phyloP scores from a whole-genome alignment of 2,888 invertebrate genomes.

The Ypsolopha sequella region DNA sequence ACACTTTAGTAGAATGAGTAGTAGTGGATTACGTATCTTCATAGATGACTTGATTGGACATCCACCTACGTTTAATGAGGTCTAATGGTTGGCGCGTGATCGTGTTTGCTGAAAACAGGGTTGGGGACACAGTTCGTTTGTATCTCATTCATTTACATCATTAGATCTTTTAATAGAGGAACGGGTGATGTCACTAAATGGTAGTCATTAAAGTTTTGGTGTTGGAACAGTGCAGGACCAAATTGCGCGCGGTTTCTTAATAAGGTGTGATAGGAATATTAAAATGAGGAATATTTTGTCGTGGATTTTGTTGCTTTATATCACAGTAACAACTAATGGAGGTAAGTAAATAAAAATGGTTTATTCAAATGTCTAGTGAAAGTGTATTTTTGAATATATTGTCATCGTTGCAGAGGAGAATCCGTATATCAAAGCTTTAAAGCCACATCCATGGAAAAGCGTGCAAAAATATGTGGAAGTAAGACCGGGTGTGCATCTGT shows the following conservation, averaged over 20 bases:
- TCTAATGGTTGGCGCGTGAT: constrained; percentile 49
- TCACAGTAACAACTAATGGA: constrained; percentile 6
- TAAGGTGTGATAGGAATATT: background rate
- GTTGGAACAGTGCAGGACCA: background rate
- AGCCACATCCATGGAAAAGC: constrained; percentile 28
- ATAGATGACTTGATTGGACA: constrained; percentile 2
- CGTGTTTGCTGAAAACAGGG: constrained; percentile 8
- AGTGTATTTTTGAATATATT: background rate
- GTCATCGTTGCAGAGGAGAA: constrained; percentile 19
- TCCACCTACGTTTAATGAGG: constrained; percentile 14
- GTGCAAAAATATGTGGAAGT: constrained; percentile 83
- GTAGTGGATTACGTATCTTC: too few species aligned
- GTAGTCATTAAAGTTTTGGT: background rate
- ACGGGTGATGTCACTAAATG: background rate
- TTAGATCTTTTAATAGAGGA: constrained; percentile 29
- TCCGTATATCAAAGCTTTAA: constrained; percentile 34
- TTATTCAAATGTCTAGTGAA: background rate
- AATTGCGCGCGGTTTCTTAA: background rate
- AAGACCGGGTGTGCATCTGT: constrained; percentile 80
- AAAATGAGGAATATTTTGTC: constrained; percentile 17
- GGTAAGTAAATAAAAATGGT: constrained; percentile 6
- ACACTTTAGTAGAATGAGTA: background rate
- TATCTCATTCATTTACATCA: constrained; percentile 41
- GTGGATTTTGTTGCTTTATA: constrained; percentile 15
- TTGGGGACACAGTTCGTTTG: constrained; percentile 24